phyloP scores from a whole-genome alignment of 2,797 vertebrate genomes.

The Clamator glandarius region DNA sequence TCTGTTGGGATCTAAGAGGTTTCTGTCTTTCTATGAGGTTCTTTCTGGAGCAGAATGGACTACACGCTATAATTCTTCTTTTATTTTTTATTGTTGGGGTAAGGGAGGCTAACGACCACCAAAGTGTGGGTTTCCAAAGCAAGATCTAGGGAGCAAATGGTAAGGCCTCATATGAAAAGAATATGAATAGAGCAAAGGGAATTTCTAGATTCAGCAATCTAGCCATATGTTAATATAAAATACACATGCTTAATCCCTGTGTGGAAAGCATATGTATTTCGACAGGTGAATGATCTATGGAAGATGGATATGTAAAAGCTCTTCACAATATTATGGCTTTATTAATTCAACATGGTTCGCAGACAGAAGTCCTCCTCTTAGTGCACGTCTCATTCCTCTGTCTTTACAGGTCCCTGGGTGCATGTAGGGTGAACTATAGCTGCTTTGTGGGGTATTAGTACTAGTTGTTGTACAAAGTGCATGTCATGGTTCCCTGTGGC shows the following conservation, averaged over 20 bases:
- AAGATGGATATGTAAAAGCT: neutral
- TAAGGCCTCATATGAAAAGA: neutral
- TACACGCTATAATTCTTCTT: neutral
- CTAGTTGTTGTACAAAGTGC: neutral
- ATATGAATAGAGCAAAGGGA: neutral
- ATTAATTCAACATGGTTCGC: neutral
- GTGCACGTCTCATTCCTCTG: neutral
- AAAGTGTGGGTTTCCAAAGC: neutral
- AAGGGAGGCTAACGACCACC: neutral
- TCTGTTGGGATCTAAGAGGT: neutral
- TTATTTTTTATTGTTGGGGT: neutral
- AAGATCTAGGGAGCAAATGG: neutral
- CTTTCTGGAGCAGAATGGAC: neutral
- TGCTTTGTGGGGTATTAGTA: neutral
- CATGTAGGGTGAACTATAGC: neutral
- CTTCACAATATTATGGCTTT: neutral
- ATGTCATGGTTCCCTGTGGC: neutral
- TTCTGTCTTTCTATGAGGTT: neutral
- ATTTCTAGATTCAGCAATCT: neutral
- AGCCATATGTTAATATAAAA: neutral
- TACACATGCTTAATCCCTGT: neutral
- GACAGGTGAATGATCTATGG: accelerated
- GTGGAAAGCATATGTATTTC: neutral
- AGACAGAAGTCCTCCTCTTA: neutral
- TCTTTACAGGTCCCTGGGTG: neutral